Base-by-base conservation (phyloP, 2,888 invertebrate species). In the Calliscelio sp. region DNA sequence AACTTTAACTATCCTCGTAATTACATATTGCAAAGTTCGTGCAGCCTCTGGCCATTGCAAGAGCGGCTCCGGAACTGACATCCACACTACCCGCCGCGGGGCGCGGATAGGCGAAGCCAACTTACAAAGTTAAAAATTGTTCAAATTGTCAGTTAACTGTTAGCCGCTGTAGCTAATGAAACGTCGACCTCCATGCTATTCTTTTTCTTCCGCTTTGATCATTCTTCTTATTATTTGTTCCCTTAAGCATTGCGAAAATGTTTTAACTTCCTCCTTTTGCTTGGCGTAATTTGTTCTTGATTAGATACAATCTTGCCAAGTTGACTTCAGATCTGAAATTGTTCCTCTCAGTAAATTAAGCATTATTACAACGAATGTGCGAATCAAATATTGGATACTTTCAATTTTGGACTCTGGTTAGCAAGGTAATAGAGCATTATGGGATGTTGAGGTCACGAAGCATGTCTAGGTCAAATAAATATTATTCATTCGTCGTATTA, bases 101-200 rank as follows among this genome's bases (percentile, higher is more conserved):
- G 77, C 73, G 78, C 57, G 79, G 66, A 63, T 74, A 85, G 83
- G 65, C 71, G 78, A 71, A 83, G 84, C 75, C 87, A 90, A 90
- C 89, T 90, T 90, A 86, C 88, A 78, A 91, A 91, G 89, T 92
- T 92, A 92, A 92, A 92, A 92, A 92, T 92, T 92, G 91, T 90
- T 92, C 89, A 91, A 92, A 92, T 92, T 92, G 90, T 91, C 90
- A 91, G 89, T 90, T 92, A 92, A 92, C 91, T 90, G 90, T 89
- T 89, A 90, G 90, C 90, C 91, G 89, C 88, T 89, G 90, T 89
- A 89, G 91, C 89, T 91, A 92, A 92, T 91, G 90, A 91, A 91
- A 91, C 91, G 89, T 89, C 88, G 89, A 89, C 88, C 86, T 83
- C 75, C 70, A 53, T 51, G 55, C 46, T 68, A 35, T 57, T 66